A percentile compares a stretch with the other conserved stretches of the same genome.
Conservation (phyloP, 2,113 vertebrate genomes). For the Gymnarchus niloticus region DNA sequence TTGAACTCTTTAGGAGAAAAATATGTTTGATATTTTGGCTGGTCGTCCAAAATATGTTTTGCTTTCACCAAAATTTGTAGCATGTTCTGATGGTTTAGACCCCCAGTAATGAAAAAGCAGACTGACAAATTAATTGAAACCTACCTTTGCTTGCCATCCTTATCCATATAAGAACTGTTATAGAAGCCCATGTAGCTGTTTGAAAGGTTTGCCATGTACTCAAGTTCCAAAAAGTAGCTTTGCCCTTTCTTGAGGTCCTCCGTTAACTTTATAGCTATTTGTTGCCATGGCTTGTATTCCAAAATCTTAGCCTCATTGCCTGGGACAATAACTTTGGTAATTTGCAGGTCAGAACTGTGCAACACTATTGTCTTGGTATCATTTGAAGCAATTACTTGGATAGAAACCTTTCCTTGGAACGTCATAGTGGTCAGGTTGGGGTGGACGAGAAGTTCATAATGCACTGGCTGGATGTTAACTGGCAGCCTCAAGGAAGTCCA, state of each 20-base stretch:
- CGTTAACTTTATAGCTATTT: constrained; percentile 74
- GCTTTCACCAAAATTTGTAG: neutral
- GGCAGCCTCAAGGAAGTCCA: constrained; percentile 81
- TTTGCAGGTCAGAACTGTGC: constrained; percentile 76
- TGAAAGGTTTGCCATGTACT: constrained; percentile 76
- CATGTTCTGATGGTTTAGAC: neutral
- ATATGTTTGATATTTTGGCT: neutral
- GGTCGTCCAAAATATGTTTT: neutral
- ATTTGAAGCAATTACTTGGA: constrained; percentile 64
- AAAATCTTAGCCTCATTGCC: constrained; percentile 55
- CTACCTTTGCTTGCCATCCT: constrained; percentile 62
- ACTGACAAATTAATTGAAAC: neutral
- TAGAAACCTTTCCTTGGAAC: constrained; percentile 71
- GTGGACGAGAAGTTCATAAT: constrained; percentile 74
- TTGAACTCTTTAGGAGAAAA: neutral
- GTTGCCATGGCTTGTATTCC: constrained; percentile 76
- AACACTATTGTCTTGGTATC: constrained; percentile 73
- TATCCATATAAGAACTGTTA: constrained; percentile 76
- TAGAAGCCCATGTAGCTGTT: constrained; percentile 82
- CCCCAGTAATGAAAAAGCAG: neutral
- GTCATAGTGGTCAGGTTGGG: constrained; percentile 75
- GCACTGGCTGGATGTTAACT: constrained; percentile 65
- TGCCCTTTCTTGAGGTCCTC: constrained; percentile 67
- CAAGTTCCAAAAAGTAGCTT: constrained; percentile 67
- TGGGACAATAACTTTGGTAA: constrained; percentile 64